Evolutionary conservation across 2,113 vertebrate species (phyloP).

Genomic region (Lanius collurio): DNA sequence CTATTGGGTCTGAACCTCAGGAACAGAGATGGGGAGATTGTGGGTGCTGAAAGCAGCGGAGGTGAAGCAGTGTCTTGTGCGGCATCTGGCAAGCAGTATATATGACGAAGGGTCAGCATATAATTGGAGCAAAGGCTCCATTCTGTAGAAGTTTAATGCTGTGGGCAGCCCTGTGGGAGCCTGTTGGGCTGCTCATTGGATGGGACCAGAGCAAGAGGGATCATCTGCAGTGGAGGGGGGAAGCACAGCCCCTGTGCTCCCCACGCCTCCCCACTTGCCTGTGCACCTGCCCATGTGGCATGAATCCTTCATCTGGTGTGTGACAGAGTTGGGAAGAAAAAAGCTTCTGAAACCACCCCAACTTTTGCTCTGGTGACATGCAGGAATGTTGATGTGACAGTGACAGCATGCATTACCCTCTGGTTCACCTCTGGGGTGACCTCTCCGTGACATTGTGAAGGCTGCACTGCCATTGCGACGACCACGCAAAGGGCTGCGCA

Average conservation of each 20-base stretch:
- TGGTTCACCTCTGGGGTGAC: background rate
- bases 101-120: rapidly evolving
- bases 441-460: background rate
- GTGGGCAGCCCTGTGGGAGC: background rate
- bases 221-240: background rate
- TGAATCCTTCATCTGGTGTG: background rate
- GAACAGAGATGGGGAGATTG: background rate
- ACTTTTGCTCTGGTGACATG: background rate
- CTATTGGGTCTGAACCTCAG: background rate
- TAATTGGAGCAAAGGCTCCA: background rate
- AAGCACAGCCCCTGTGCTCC: background rate
- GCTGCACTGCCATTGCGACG: background rate
- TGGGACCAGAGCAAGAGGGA: background rate
- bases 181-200: rapidly evolving
- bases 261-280: background rate
- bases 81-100: background rate
- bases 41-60: background rate
- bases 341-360: background rate
- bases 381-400: background rate
- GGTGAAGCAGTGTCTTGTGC: background rate
- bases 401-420: background rate
- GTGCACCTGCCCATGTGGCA: rapidly evolving
- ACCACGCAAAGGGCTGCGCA: rapidly evolving
- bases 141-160: background rate
- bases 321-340: background rate